These are phyloP conservation scores for Volucella zonaria DNA, from an alignment of 2,888 invertebrate genomes.

Conservation along the genomic window DNA sequence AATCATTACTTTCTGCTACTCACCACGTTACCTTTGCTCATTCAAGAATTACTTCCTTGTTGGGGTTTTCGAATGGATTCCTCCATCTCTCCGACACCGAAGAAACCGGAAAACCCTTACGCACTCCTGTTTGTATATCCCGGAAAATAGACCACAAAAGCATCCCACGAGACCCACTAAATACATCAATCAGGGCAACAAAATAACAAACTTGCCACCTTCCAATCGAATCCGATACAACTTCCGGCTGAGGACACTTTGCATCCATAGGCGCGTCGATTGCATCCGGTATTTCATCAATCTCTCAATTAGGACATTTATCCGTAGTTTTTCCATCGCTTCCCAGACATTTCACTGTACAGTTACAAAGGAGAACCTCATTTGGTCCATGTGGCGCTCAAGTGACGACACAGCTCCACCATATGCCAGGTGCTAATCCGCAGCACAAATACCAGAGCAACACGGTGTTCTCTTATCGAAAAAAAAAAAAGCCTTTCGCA, in stretches of 20 bases:
- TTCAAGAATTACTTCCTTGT: too few species aligned
- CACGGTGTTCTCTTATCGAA: slow-evolving; percentile 61
- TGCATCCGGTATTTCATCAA: slow-evolving; percentile 66
- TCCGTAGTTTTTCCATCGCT: slow-evolving; percentile 53
- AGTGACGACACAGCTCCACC: slow-evolving; percentile 20
- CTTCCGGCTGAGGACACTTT: slow-evolving; percentile 42
- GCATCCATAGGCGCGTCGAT: slow-evolving; percentile 58
- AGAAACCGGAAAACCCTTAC: too few species aligned
- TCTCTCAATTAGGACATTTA: slow-evolving; percentile 60
- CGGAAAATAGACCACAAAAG: too few species aligned
- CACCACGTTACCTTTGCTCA: too few species aligned
- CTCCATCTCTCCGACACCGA: too few species aligned
- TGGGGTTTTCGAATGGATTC: too few species aligned
- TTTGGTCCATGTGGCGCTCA: not conserved
- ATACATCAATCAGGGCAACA: too few species aligned
- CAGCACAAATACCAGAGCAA: slow-evolving; percentile 60
- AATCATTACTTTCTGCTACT: too few species aligned
- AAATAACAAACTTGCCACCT: too few species aligned
- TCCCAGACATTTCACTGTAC: slow-evolving; percentile 49
- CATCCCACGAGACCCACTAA: too few species aligned
- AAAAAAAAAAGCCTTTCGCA: slow-evolving; percentile 23
- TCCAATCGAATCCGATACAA: not conserved
- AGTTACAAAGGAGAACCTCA: slow-evolving; percentile 27
- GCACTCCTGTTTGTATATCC: too few species aligned
- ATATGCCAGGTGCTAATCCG: slow-evolving; percentile 56